Evolutionary conservation across 2,797 vertebrate genomes (phyloP), one percentile per base, ranked within the genome.

Genomic region (Hypotaenidia okinawae): DNA sequence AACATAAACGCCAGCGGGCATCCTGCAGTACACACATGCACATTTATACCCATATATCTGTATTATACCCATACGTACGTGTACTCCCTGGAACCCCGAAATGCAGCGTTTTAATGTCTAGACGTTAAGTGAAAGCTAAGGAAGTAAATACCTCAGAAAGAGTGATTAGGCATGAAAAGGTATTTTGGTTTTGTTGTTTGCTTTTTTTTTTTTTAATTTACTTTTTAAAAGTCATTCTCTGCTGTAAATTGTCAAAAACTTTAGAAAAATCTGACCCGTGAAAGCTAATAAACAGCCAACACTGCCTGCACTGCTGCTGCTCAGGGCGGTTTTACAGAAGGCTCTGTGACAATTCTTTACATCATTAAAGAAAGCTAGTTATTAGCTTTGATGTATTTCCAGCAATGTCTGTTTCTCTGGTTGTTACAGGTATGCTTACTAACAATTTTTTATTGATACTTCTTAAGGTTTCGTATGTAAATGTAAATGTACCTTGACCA

Each of bases 381-480:
- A 3, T 30, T 69, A 47, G 58, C 88, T 93, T 93, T 94, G 73
- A 52, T 89, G 55, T 66, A 24, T 81, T 94, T 94, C 90, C 80
- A 85, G 90, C 81, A 49, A 10, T 0, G 5, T 63, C 77, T 78
- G 57, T 94, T 93, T 93, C 59, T 88, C 62, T 1, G 16, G 63
- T 87, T 95, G 16, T 61, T 92, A 24, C 17, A 32, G 67, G 59
- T 73, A 33, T 35, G n/a, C 47, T 59, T 74, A 27, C 28, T 86
- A 70, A 33, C 39, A 78, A 6, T 4, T 35, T 62, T 70, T 75
- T 84, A 78, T 55, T 75, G 66, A 39, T 57, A 78, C 25, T 86
- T 61, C 5, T 83, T 69, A 49, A n/a, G n/a, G 16, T 55, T 91
- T 92, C 39, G 3, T 77, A 16, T 14, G 7, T 55, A 5, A 30